A percentile compares a stretch with the other conserved stretches of the same genome.
Evolutionary conservation across 2,797 vertebrate genomes (phyloP).

Genomic region (Dryobates pubescens): DNA sequence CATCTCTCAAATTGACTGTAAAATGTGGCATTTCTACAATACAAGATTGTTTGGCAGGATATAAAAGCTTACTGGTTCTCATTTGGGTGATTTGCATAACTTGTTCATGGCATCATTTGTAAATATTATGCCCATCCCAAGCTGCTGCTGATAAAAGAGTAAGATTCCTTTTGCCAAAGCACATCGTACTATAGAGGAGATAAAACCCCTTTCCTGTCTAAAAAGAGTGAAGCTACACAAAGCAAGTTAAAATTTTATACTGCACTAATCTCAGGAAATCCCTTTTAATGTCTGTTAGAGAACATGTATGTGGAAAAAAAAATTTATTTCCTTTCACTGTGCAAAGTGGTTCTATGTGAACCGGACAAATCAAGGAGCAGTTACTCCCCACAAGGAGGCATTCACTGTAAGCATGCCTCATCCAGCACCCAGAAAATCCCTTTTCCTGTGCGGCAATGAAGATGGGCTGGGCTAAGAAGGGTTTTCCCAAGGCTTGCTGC

Average conservation of each 20-base stretch:
- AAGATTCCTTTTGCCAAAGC: constrained; percentile 46
- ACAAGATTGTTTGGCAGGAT: constrained; percentile 38
- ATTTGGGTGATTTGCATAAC: constrained; percentile 67
- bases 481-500: not conserved
- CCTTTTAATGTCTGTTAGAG: constrained; percentile 1
- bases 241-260: constrained; percentile 18
- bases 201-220: not conserved
- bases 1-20: constrained; percentile 64
- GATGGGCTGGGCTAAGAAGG: not conserved
- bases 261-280: constrained; percentile 25
- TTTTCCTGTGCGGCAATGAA: not conserved
- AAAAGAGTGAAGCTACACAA: constrained; percentile 18
- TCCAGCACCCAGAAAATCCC: not conserved
- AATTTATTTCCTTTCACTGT: not conserved
- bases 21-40: constrained; percentile 58
- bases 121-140: constrained; percentile 66
- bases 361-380: not conserved
- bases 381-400: accelerated
- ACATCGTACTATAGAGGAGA: not conserved
- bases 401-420: not conserved
- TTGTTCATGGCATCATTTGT: constrained; percentile 62
- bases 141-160: constrained; percentile 44
- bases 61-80: constrained; percentile 64
- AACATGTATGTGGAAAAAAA: not conserved
- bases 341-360: not conserved